Evolutionary conservation across 2,797 vertebrate species (phyloP), one percentile per base, ranked within the genome.

Genomic region (Parauchenoglanis punctatus): DNA sequence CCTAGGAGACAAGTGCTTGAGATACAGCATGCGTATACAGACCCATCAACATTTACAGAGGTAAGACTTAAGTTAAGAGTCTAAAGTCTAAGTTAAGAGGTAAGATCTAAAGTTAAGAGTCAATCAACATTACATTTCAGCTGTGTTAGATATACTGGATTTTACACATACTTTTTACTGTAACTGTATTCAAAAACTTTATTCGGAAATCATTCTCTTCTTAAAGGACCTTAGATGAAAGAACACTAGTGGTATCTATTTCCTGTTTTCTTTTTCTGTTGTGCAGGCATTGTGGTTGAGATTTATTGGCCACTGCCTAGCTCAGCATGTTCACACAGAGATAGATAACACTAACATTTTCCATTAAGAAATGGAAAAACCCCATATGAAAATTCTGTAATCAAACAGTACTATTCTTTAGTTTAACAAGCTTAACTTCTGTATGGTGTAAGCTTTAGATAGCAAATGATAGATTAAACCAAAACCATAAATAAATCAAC

Each of bases 1-100:
- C 82, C 72, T 81, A 92, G 91, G 81, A 88, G 44, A 52, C 23
- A 25, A 67, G 70, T 89, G n/a, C 87, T 91, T 87, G 73, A 89
- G 68, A 85, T 92, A 59, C 88, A 91, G 46, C 86, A 84, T 73
- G 40, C 77, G 17, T 49, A 56, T 81, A 86, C 77, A 67, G 86
- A 85, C 8, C 70, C 46, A 76, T 86, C 84, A 73, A 13, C 85
- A 68, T 54, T 82, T 70, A 73, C 86, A 35, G 87, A 90, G 89
- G 93, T 93, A 90, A 85, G 82, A 31, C 4, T 59, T 35, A 25
- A 59, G 18, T 1, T 65, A 31, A 31, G 31, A 31, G 31, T 31
- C 31, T 31, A 31, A 31, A 31, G 31, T 31, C 31, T 31, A 31
- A 31, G 31, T 31, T 31, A 31, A 31, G 31, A 31, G 31, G 31